Base-by-base conservation (phyloP, 2,113 vertebrate genomes). In the Madoqua kirkii region DNA sequence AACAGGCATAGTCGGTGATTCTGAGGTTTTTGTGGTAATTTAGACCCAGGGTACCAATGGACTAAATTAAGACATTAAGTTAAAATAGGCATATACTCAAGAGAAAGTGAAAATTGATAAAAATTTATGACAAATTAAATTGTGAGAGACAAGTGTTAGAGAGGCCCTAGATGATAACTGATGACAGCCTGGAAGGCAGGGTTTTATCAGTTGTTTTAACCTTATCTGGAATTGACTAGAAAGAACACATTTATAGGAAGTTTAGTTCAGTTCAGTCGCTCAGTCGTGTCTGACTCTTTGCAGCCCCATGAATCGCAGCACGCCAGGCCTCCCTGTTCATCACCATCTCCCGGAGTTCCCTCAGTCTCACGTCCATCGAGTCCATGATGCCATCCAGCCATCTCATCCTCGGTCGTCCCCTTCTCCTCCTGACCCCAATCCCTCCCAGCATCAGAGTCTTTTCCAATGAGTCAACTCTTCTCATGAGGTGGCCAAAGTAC, bases 201-300 rank as follows among this genome's bases (percentile, higher is more conserved):
- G 55, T 40, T 89, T 89, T 25, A 5, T 71, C n/a, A 54, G 1
- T 31, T 79, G 21, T 85, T 36, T 84, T 84, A 86, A 52, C 9
- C 57, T 43, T 62, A 7, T 36, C 29, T 62, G 10, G 31, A 84
- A 93, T 1, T 25, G 40, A 93, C n/a, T 33, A 81, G 67, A 95
- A 95, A 87, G 29, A 36, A 93, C 6, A 81, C 7, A 81, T 40
- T 54, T 79, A 5, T 54, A 45, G 5, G 36, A 29, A 87, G 48
- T 50, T 50, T 12, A 13, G 12, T 50, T 50, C 48, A 50, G 48
- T 50, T 50, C 48, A 13, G 48, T 50, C 1, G 3, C 48, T 50
- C 48, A 48, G 2, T 50, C 0, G 11, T 50, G 48, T 50, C 48
- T 2, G 3, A 50, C 11, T 50, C 48, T 50, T 50, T 0, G 3